Percentiles rank a stretch among this genome's conserved stretches.
These are phyloP conservation scores for Nycteola revayana DNA, from an alignment of 2,888 invertebrate genomes.

Conservation along the genomic window DNA sequence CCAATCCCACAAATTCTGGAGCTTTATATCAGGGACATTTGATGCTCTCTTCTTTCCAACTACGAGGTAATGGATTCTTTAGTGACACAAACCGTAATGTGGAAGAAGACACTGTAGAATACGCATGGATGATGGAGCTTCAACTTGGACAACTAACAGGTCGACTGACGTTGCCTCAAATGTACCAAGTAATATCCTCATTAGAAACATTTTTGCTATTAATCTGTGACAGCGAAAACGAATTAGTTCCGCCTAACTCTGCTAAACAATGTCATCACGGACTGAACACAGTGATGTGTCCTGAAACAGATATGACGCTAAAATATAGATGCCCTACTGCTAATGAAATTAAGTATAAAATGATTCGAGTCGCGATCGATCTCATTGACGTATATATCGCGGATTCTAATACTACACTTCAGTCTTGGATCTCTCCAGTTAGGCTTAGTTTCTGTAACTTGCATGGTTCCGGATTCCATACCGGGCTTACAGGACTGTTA, in stretches of 20 bases:
- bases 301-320: constrained; percentile 85
- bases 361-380: constrained; percentile 94
- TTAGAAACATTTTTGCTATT: constrained; percentile 94
- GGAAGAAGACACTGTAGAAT: constrained; percentile 97
- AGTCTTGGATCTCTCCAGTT: constrained; percentile 94
- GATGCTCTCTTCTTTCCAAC: constrained; percentile 91
- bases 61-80: constrained; percentile 98
- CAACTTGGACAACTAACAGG: constrained; percentile 97
- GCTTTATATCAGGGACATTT: constrained; percentile 91
- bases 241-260: constrained; percentile 90
- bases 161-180: constrained; percentile 92
- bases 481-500: constrained; percentile 93
- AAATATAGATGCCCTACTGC: constrained; percentile 90
- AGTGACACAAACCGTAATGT: constrained; percentile 94
- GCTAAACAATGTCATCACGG: constrained; percentile 91
- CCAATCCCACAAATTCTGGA: constrained; percentile 71
- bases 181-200: constrained; percentile 93
- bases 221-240: constrained; percentile 94
- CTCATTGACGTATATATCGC: constrained; percentile 95
- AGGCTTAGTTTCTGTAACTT: constrained; percentile 95
- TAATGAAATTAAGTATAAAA: constrained; percentile 95
- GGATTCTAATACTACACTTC: constrained; percentile 93
- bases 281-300: constrained; percentile 85
- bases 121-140: constrained; percentile 98
- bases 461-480: constrained; percentile 95